Evolutionary conservation across 35 echinoderm and acorn worm genomes (phyloP).

Genomic region (Apostichopus californicus): DNA sequence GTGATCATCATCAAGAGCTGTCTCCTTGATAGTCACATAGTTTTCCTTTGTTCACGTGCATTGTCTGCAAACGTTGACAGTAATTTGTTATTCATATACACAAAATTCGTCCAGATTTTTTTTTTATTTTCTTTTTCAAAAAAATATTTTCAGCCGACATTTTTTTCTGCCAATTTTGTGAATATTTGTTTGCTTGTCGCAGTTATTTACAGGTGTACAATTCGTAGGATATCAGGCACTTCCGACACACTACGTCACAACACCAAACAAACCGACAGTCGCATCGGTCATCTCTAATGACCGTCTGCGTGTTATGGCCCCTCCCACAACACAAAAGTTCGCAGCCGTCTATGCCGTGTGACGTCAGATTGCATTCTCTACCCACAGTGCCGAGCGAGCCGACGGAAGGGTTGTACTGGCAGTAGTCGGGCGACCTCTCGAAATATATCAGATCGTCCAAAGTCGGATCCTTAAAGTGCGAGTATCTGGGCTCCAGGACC

Average conservation of each 20-base stretch:
- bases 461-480: conserved; percentile 77
- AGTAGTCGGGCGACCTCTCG: conserved; percentile 83
- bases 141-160: neutral
- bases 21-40: too few relatives aligned
- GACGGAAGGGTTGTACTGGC: conserved; percentile 64
- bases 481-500: conserved; percentile 65
- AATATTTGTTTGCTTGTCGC: neutral
- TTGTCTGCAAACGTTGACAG: neutral
- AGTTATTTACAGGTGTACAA: conserved; percentile 94
- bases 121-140: too few relatives aligned
- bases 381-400: conserved; percentile 89
- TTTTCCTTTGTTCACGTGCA: neutral
- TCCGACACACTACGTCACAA: conserved; percentile 82
- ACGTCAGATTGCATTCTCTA: conserved; percentile 75
- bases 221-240: conserved; percentile 71
- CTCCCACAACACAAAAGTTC: conserved; percentile 93
- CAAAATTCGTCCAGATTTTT: neutral
- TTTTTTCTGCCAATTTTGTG: neutral
- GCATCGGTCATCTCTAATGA: conserved; percentile 68
- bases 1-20: too few relatives aligned
- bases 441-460: conserved; percentile 86
- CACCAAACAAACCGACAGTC: conserved; percentile 97
- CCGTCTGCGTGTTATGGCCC: conserved; percentile 84
- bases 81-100: neutral
- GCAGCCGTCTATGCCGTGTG: conserved; percentile 83